These are phyloP conservation scores for Artibeus jamaicensis DNA, from an alignment of 2,797 vertebrate species.

Conservation along the genomic window DNA sequence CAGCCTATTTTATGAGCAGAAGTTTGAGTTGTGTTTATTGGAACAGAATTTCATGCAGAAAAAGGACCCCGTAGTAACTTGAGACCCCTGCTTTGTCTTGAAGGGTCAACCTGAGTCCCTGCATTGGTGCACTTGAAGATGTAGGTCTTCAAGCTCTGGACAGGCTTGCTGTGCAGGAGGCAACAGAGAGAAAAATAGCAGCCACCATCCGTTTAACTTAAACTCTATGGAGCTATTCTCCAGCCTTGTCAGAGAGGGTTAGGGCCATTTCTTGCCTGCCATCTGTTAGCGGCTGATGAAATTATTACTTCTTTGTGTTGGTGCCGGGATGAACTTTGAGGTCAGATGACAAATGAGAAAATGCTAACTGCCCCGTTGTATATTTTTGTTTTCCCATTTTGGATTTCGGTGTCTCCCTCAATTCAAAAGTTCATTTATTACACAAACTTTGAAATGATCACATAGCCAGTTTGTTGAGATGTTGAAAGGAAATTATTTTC, in stretches of 20 bases:
- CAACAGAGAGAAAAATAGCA: slow-evolving; percentile 39
- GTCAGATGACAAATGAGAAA: slow-evolving; percentile 27
- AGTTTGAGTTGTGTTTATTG: slow-evolving; percentile 10
- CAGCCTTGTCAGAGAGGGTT: slow-evolving; percentile 38
- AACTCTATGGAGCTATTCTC: slow-evolving; percentile 56
- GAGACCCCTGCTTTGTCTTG: neutral
- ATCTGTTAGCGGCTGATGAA: slow-evolving; percentile 69
- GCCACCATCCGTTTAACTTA: slow-evolving; percentile 61
- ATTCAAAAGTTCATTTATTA: slow-evolving; percentile 27
- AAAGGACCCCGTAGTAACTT: neutral
- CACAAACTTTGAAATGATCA: slow-evolving; percentile 3
- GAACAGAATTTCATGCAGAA: neutral
- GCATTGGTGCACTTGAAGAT: neutral
- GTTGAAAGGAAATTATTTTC: slow-evolving; percentile 6
- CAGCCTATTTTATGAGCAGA: neutral
- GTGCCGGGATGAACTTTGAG: slow-evolving; percentile 62
- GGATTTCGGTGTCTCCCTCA: neutral
- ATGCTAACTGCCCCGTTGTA: neutral
- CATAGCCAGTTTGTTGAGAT: neutral
- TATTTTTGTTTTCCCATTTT: slow-evolving; percentile 9
- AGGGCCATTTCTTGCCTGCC: slow-evolving; percentile 56
- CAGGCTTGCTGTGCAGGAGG: neutral
- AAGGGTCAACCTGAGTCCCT: slow-evolving; percentile 7
- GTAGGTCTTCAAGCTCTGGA: neutral
- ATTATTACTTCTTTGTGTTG: slow-evolving; percentile 45